phyloP scores from a whole-genome alignment of 92 coral and sea anemone genomes.

The Siderastrea radians region DNA sequence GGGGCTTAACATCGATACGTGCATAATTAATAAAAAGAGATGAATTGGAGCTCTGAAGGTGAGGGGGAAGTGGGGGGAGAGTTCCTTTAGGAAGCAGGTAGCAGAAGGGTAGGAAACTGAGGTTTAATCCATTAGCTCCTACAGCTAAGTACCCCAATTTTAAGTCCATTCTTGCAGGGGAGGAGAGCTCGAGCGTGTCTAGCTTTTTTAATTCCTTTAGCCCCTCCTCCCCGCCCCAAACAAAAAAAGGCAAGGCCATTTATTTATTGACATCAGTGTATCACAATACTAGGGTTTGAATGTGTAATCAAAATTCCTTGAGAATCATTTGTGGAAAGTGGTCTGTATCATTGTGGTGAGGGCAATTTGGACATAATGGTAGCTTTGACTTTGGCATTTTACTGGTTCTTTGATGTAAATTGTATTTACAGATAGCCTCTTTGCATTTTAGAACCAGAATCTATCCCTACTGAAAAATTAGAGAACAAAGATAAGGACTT shows the following conservation, averaged over 20 bases:
- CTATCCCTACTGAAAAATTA: background rate
- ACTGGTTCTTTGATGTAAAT: background rate
- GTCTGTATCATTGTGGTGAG: constrained; percentile 8
- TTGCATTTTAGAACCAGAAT: constrained; percentile 4
- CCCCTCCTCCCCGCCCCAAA: background rate
- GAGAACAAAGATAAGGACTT: background rate
- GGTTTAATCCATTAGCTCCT: background rate
- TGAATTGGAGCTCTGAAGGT: background rate
- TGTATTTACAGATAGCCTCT: background rate
- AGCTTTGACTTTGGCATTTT: constrained; percentile 7
- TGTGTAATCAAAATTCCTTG: background rate
- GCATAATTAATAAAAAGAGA: background rate
- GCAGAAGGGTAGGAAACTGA: too few relatives aligned
- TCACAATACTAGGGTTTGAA: background rate
- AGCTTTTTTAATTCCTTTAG: background rate
- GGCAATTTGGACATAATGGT: constrained; percentile 14
- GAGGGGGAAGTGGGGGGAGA: background rate
- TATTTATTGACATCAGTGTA: background rate
- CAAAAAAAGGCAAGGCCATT: background rate
- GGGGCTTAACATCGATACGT: too few relatives aligned
- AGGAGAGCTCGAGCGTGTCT: constrained; percentile 3
- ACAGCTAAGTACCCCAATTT: constrained; percentile 9
- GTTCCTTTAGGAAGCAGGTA: too few relatives aligned
- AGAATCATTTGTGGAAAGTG: background rate
- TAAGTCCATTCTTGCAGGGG: background rate